Conservation (phyloP, 2,888 invertebrate species). For the Acronicta alni region DNA sequence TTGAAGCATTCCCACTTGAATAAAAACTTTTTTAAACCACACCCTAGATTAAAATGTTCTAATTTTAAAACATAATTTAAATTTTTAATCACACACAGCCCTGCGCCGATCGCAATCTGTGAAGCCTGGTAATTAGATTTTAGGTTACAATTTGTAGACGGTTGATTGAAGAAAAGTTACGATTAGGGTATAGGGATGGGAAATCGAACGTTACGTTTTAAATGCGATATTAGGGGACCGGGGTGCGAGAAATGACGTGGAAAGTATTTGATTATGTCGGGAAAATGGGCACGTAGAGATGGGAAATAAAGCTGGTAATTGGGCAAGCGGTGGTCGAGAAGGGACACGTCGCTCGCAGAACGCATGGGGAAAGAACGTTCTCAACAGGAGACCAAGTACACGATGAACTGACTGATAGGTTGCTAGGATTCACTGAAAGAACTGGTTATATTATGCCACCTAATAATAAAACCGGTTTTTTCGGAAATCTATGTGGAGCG, state of each 20-base stretch:
- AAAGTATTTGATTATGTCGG: constrained; percentile 51
- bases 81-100: constrained; percentile 69
- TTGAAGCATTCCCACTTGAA: constrained; percentile 67
- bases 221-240: constrained; percentile 22
- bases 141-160: constrained; percentile 67
- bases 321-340: constrained; percentile 3
- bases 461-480: no score
- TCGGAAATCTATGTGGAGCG: no score
- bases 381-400: no score
- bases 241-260: constrained; percentile 46
- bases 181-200: constrained; percentile 53
- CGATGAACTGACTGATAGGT: no score
- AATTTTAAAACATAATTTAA: constrained; percentile 57
- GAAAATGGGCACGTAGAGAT: constrained; percentile 34
- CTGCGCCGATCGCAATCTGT: constrained; percentile 75
- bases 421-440: no score
- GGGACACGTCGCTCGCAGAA: no score
- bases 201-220: constrained; percentile 56
- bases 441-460: no score
- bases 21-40: constrained; percentile 57
- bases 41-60: constrained; percentile 62
- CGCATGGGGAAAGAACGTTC: no score
- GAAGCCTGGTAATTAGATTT: constrained; percentile 78
- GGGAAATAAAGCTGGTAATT: constrained; percentile 40
- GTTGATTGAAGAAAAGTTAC: constrained; percentile 67